phyloP scores from a whole-genome alignment of 2,888 invertebrate genomes.

The Oegoconia quadripuncta region DNA sequence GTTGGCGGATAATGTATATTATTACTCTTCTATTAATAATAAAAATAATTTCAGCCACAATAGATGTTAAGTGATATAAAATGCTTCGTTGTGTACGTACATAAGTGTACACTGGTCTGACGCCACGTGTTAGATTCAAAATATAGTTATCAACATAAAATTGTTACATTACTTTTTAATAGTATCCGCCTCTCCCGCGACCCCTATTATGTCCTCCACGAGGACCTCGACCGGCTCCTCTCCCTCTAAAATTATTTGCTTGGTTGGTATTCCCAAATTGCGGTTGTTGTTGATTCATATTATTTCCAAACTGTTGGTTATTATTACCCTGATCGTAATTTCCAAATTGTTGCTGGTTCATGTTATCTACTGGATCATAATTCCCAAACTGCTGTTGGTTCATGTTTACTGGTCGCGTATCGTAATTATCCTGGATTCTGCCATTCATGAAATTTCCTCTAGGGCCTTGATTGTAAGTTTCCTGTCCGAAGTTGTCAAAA shows the following conservation, averaged over 20 bases:
- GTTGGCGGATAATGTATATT: too few species aligned
- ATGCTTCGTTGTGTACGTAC: neutral
- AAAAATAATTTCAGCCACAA: too few species aligned
- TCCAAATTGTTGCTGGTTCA: conserved; percentile 15
- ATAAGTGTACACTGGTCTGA: conserved; percentile 22
- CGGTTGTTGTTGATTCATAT: conserved; percentile 15
- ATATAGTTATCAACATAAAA: neutral
- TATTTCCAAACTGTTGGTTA: conserved; percentile 14
- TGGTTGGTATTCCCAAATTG: conserved; percentile 30
- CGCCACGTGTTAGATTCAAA: neutral
- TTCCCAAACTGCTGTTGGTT: conserved; percentile 33
- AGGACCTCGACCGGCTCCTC: conserved; percentile 34
- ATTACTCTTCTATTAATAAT: too few species aligned
- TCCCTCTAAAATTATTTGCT: conserved; percentile 38
- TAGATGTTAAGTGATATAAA: too few species aligned
- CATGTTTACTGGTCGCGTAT: conserved; percentile 19
- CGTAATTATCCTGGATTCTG: conserved; percentile 30
- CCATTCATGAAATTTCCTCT: conserved; percentile 43
- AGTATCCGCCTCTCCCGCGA: conserved; percentile 43
- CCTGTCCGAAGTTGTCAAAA: neutral
- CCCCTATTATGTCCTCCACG: conserved; percentile 36
- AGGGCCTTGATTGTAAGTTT: conserved; percentile 30
- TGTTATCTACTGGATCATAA: conserved; percentile 8
- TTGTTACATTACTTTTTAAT: too few species aligned
- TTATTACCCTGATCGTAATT: conserved; percentile 15